Evolutionary conservation across 1,140 invertebrate species (phyloP).

Genomic region (Idris sp.): DNA sequence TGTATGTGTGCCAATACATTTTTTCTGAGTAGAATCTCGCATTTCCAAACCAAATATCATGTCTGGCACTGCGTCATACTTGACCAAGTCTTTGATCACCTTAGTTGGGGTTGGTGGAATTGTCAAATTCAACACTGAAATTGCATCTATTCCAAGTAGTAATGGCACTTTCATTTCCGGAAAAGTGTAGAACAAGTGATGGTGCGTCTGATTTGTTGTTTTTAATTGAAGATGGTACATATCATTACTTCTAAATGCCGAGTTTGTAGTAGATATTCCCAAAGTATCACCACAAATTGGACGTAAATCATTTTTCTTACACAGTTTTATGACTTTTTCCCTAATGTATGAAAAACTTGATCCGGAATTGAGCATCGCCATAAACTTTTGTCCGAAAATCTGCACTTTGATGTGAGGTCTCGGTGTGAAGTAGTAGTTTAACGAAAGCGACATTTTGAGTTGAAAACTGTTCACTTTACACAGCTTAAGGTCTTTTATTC

Average conservation of each 20-base stretch:
- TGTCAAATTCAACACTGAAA: slow-evolving; percentile 20
- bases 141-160: slow-evolving; percentile 12
- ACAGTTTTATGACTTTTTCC: not conserved
- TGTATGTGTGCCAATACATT: too few species aligned
- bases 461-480: too few species aligned
- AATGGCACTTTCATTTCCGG: not conserved
- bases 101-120: slow-evolving; percentile 34
- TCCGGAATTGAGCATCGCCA: slow-evolving; percentile 21
- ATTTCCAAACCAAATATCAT: too few species aligned
- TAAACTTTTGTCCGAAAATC: not conserved
- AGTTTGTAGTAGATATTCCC: too few species aligned
- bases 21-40: too few species aligned
- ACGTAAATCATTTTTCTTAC: not conserved
- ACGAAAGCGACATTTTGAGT: not conserved
- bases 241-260: not conserved
- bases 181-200: not conserved
- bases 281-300: too few species aligned
- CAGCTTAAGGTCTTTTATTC: too few species aligned
- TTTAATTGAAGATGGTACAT: not conserved
- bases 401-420: slow-evolving; percentile 23
- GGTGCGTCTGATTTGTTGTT: not conserved
- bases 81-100: too few species aligned
- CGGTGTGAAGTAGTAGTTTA: slow-evolving; percentile 12
- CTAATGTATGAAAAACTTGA: slow-evolving; percentile 19
- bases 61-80: too few species aligned